Evolutionary conservation across 1,140 invertebrate genomes (phyloP).

Genomic region (Drosophila tropicalis): DNA sequence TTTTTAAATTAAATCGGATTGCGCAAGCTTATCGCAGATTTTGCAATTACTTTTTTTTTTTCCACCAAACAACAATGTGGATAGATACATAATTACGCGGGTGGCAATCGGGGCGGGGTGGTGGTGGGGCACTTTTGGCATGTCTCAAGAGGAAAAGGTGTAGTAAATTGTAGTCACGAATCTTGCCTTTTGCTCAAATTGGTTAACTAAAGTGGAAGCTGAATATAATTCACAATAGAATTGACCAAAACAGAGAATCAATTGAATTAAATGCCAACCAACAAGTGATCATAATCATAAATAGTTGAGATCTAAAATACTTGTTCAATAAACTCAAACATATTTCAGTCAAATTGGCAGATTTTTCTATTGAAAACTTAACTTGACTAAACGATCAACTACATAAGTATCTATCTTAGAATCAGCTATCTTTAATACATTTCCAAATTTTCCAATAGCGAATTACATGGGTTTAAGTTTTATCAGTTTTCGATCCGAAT

Average conservation of each 20-base stretch:
- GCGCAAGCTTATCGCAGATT: slow-evolving; percentile 30
- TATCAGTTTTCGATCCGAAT: no score
- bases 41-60: slow-evolving; percentile 18
- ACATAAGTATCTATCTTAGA: no score
- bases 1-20: slow-evolving; percentile 40
- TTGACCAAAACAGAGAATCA: neutral
- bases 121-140: neutral
- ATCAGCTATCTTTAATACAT: no score
- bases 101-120: neutral
- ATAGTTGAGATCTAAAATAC: no score
- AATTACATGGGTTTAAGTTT: no score
- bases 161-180: slow-evolving; percentile 16
- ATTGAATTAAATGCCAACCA: neutral
- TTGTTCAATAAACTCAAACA: no score
- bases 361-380: no score
- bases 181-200: neutral
- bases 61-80: neutral
- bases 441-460: no score
- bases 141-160: slow-evolving; percentile 10
- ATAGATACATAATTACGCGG: slow-evolving; percentile 2
- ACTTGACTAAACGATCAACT: no score
- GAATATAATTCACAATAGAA: neutral
- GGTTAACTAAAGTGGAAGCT: slow-evolving; percentile 13
- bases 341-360: no score
- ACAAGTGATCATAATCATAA: neutral